Percentiles rank a stretch among this genome's conserved stretches.
phyloP scores from a whole-genome alignment of 2,113 vertebrate genomes.

The Donacobius atricapilla region DNA sequence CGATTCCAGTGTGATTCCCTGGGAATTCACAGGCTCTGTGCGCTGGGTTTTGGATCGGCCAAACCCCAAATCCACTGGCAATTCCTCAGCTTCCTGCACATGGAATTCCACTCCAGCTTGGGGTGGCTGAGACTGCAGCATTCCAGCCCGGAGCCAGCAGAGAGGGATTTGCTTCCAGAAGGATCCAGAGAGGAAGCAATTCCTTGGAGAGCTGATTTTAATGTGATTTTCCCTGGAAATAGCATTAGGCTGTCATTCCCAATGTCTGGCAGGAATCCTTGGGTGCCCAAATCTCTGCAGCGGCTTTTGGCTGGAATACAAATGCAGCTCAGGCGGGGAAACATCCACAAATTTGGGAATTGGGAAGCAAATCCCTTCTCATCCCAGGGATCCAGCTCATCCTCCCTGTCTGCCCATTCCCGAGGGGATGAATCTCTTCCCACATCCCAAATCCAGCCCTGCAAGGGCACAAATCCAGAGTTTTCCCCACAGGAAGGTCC shows the following conservation, averaged over 20 bases:
- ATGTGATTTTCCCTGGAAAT: constrained; percentile 25
- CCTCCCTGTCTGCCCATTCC: background rate
- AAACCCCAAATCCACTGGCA: background rate
- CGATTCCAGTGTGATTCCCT: rapidly evolving
- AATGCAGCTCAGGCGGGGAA: background rate
- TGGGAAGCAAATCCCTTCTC: background rate
- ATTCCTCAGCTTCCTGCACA: background rate
- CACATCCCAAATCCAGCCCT: background rate
- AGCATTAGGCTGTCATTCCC: background rate
- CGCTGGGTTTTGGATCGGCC: background rate
- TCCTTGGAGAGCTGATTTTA: background rate
- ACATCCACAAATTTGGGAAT: background rate
- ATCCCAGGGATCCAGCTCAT: background rate
- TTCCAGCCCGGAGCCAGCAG: background rate
- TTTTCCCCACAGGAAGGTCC: background rate
- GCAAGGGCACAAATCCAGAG: background rate
- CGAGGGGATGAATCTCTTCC: background rate
- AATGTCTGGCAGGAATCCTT: background rate
- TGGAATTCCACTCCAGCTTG: background rate
- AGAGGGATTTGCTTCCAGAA: background rate
- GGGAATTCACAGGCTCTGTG: background rate
- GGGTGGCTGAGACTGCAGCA: background rate
- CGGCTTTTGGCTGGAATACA: background rate
- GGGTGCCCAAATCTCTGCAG: background rate
- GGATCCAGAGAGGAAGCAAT: background rate